Percentiles rank a stretch among this genome's conserved stretches.
These are phyloP conservation scores for Cyanoderma ruficeps DNA, from an alignment of 2,113 vertebrate genomes.

Conservation along the genomic window DNA sequence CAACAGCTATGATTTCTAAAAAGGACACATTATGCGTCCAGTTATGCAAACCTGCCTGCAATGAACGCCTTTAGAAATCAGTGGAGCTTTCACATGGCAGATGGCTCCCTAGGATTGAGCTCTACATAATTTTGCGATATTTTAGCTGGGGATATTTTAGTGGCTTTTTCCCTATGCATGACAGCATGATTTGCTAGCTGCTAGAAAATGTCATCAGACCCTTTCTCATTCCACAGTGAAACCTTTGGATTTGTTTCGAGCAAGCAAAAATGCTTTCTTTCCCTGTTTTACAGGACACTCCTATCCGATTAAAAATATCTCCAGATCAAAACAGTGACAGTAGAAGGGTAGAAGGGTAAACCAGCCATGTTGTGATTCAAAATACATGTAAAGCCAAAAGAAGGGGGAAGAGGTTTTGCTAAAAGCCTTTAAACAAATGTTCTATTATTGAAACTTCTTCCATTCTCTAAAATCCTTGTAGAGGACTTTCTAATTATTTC, in stretches of 20 bases:
- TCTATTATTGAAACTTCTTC: background rate
- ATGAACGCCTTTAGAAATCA: constrained; percentile 30
- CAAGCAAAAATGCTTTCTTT: background rate
- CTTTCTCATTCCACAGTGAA: constrained; percentile 31
- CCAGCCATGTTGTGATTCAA: background rate
- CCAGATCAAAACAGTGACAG: background rate
- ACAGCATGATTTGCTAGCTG: constrained; percentile 53
- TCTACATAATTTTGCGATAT: constrained; percentile 56
- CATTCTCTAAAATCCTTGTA: background rate
- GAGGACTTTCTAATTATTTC: background rate
- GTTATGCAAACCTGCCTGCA: constrained; percentile 43
- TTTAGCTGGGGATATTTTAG: constrained; percentile 65
- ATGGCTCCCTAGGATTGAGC: constrained; percentile 53
- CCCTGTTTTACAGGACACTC: background rate
- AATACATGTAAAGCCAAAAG: background rate
- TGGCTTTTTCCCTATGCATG: constrained; percentile 59
- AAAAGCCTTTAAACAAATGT: background rate
- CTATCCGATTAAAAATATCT: background rate
- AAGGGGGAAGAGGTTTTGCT: background rate
- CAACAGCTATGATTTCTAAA: constrained; percentile 22
- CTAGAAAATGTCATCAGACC: constrained; percentile 57
- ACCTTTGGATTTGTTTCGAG: background rate
- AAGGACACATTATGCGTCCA: constrained; percentile 55
- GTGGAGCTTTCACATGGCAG: constrained; percentile 62
- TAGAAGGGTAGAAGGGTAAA: background rate